Conservation (phyloP, 2,113 vertebrate genomes). For the Eira barbara region DNA sequence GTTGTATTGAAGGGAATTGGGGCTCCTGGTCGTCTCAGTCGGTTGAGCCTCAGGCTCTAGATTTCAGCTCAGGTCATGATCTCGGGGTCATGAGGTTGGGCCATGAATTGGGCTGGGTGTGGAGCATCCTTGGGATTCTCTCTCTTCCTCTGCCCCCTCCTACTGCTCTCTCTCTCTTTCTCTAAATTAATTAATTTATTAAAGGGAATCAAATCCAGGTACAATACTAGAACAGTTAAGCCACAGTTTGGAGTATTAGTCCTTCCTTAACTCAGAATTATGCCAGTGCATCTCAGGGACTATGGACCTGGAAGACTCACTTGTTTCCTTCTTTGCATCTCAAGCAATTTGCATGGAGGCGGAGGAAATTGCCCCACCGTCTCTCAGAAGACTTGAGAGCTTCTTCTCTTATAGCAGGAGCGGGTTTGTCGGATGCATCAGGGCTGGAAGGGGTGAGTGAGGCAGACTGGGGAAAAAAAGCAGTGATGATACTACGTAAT, state of each 20-base stretch:
- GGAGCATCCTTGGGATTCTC: not conserved
- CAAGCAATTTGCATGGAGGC: not conserved
- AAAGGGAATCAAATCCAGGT: not conserved
- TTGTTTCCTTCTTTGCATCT: not conserved
- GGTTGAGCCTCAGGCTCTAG: not conserved
- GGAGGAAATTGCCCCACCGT: not conserved
- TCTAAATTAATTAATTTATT: not conserved
- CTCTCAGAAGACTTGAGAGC: not conserved
- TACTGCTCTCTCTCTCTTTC: not conserved
- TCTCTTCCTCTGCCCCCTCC: not conserved
- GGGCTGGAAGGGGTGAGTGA: not conserved
- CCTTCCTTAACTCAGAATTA: not conserved
- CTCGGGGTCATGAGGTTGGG: not conserved
- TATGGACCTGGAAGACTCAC: accelerated
- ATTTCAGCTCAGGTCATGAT: not conserved
- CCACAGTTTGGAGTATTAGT: not conserved
- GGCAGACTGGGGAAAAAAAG: not conserved
- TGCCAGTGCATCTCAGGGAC: not conserved
- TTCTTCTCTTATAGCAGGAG: not conserved
- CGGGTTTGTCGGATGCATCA: not conserved
- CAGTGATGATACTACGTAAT: not conserved
- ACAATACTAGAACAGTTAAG: not conserved
- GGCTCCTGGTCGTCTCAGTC: not conserved
- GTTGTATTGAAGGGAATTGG: not conserved
- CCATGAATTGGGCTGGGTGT: not conserved